Conservation (phyloP, 2,113 vertebrate genomes). For the Abramis brama region DNA sequence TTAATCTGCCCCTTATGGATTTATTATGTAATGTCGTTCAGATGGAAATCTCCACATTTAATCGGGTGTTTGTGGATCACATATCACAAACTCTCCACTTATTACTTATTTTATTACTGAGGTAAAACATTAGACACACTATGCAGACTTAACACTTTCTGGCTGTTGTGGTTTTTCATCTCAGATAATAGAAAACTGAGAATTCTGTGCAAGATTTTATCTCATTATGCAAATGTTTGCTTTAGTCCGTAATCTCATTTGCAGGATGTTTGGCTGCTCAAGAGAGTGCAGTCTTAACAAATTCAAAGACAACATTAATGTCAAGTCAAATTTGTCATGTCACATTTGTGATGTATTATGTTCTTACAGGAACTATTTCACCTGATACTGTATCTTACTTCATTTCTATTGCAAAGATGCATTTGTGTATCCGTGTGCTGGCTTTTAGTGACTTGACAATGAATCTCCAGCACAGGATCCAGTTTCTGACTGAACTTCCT, state of each 20-base stretch:
- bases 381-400: too few species aligned
- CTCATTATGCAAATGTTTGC: not conserved
- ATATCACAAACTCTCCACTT: not conserved
- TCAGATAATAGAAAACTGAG: not conserved
- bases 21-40: not conserved
- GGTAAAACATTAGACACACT: not conserved
- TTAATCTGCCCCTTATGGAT: not conserved
- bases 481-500: not conserved
- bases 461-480: not conserved
- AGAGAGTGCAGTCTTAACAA: not conserved
- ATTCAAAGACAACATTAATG: not conserved
- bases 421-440: not conserved
- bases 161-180: not conserved
- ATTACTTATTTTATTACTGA: not conserved
- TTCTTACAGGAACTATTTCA: not conserved
- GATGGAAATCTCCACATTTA: not conserved
- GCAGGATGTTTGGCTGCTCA: not conserved
- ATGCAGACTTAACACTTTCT: not conserved
- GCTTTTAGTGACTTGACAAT: not conserved
- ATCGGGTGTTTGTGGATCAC: slow-evolving; percentile 5
- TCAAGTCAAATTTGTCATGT: not conserved
- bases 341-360: not conserved
- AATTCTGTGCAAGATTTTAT: not conserved
- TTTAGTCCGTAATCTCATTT: not conserved
- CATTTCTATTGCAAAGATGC: not conserved